Percentiles rank a stretch among this genome's conserved stretches.
phyloP scores from a whole-genome alignment of 1,140 invertebrate species.

The Thrips palmi region DNA sequence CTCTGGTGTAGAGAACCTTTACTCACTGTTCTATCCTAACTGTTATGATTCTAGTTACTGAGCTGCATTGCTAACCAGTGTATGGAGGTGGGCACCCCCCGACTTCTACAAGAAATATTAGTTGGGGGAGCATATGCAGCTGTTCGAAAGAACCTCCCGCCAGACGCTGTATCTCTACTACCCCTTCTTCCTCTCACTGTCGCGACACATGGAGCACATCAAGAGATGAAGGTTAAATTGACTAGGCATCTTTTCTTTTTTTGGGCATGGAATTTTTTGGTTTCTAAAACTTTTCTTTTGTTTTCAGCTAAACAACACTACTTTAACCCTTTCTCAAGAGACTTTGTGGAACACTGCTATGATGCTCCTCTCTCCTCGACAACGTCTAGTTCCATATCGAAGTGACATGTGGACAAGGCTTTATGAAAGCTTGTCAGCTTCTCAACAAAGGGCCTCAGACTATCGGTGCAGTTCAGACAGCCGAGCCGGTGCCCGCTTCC shows the following conservation, averaged over 20 bases:
- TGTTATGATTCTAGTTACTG: conserved; percentile 22
- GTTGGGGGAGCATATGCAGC: conserved; percentile 48
- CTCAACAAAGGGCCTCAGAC: no score
- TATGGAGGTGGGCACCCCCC: conserved; percentile 29
- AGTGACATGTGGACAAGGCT: conserved; percentile 64
- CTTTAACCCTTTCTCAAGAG: conserved; percentile 37
- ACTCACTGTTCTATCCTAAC: no score
- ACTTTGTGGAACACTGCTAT: conserved; percentile 59
- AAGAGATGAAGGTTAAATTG: conserved; percentile 29
- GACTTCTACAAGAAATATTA: conserved; percentile 57
- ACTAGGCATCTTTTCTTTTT: conserved; percentile 5
- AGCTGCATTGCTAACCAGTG: conserved; percentile 28
- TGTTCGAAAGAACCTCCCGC: conserved; percentile 47
- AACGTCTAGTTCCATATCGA: conserved; percentile 55
- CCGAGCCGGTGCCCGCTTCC: conserved; percentile 39
- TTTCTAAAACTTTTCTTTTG: conserved; percentile 11
- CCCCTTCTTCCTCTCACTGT: conserved; percentile 51
- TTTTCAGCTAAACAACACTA: conserved; percentile 22
- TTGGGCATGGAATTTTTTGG: conserved; percentile 5
- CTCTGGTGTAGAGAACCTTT: neutral
- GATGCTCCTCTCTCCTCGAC: conserved; percentile 62
- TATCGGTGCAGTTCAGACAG: conserved; percentile 29
- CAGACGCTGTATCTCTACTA: conserved; percentile 42
- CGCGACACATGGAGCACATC: conserved; percentile 26
- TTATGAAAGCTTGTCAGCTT: conserved; percentile 45